Evolutionary conservation across 2,888 invertebrate genomes (phyloP).

Genomic region (Petrolisthes manimaculis): DNA sequence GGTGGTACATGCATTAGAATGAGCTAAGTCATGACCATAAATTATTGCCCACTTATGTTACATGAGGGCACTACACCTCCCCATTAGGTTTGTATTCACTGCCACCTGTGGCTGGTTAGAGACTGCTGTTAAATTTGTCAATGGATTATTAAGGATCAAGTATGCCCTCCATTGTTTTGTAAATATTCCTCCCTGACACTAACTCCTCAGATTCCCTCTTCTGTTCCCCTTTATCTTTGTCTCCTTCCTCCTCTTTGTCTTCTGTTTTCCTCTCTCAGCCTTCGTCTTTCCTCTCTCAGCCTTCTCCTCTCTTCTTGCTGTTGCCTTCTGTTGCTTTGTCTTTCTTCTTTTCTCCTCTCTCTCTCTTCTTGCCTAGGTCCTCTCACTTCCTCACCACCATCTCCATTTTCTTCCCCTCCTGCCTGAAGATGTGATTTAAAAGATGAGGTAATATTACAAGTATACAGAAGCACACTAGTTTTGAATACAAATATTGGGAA

Average conservation of each 20-base stretch:
- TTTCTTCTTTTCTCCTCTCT: background rate
- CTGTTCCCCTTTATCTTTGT: conserved; percentile 21
- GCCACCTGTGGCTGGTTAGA: too few species aligned
- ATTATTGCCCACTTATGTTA: too few species aligned
- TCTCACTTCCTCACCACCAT: background rate
- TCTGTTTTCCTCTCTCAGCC: background rate
- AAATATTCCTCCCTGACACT: conserved; percentile 13
- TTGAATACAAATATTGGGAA: too few species aligned
- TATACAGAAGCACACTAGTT: background rate
- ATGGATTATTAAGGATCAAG: too few species aligned
- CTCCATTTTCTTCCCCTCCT: background rate
- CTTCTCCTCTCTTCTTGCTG: background rate
- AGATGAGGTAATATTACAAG: background rate
- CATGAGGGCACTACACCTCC: too few species aligned
- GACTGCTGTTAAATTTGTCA: too few species aligned
- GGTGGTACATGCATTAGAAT: too few species aligned
- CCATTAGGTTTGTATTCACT: too few species aligned
- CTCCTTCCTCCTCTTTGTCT: background rate
- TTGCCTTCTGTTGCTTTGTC: background rate
- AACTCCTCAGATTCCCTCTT: conserved; percentile 14
- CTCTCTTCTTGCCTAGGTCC: conserved; percentile 3
- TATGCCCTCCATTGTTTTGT: background rate
- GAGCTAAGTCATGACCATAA: too few species aligned
- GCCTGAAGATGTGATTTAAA: background rate
- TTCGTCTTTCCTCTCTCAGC: background rate